phyloP scores from a whole-genome alignment of 2,797 vertebrate species.

The Amblyopsis hoosieri region DNA sequence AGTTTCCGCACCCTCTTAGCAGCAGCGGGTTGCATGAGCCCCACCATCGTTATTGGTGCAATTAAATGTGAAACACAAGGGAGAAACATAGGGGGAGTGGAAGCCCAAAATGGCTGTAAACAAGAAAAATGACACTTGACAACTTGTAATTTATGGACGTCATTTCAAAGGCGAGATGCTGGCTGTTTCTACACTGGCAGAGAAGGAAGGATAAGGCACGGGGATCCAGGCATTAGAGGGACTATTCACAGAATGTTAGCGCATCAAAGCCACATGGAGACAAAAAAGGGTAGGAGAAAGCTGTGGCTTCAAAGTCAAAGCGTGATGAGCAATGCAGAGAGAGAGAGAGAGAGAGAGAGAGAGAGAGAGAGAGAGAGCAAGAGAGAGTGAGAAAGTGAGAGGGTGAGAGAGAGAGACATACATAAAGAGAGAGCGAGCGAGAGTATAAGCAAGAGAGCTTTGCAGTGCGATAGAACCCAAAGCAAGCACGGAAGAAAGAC shows the following conservation, averaged over 20 bases:
- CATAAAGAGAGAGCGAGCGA: constrained; percentile 47
- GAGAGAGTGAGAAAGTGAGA: constrained; percentile 23
- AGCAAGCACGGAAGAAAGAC: constrained; percentile 48
- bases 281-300: constrained; percentile 65
- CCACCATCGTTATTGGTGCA: constrained; percentile 75
- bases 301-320: constrained; percentile 73
- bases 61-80: constrained; percentile 81
- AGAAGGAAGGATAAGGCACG: constrained; percentile 65
- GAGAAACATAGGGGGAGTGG: constrained; percentile 65
- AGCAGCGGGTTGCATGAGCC: constrained; percentile 69
- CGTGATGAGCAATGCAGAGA: constrained; percentile 68
- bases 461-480: constrained; percentile 70
- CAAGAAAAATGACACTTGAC: constrained; percentile 84
- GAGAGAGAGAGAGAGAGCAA: constrained; percentile 35
- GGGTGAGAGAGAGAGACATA: constrained; percentile 44
- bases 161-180: constrained; percentile 76
- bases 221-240: constrained; percentile 75
- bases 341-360: constrained; percentile 34
- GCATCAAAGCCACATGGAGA: constrained; percentile 77
- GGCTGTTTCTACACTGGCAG: constrained; percentile 66
- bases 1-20: constrained; percentile 77
- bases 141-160: constrained; percentile 83
- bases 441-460: constrained; percentile 48
- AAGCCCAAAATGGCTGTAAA: constrained; percentile 82
- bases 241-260: constrained; percentile 80